Conservation (phyloP, 2,888 invertebrate genomes). For the Habroteleia sp. region DNA sequence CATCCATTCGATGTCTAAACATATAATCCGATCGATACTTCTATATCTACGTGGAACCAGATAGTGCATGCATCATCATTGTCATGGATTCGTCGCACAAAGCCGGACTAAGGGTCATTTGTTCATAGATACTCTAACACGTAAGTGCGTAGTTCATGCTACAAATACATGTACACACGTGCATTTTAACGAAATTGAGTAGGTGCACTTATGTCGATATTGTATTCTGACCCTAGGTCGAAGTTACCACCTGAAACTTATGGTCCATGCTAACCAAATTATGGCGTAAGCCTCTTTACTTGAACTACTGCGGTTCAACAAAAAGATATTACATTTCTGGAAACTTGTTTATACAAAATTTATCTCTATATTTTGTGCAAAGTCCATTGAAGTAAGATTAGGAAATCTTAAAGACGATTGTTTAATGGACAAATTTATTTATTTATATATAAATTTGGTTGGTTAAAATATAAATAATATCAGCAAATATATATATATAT, state of each 20-base stretch:
- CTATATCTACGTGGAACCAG: constrained; percentile 54
- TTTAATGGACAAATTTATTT: no score
- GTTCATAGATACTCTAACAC: constrained; percentile 61
- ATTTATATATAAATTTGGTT: no score
- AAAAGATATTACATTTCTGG: constrained; percentile 1
- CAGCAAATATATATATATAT: no score
- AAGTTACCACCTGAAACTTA: constrained; percentile 52
- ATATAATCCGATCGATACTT: constrained; percentile 42
- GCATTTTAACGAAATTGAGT: constrained; percentile 50
- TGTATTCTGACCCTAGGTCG: constrained; percentile 40
- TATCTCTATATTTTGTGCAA: no score
- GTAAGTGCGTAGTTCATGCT: constrained; percentile 36
- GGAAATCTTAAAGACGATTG: no score
- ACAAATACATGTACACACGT: constrained; percentile 36
- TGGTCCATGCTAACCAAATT: constrained; percentile 57
- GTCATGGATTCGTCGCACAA: constrained; percentile 52
- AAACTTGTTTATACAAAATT: background rate
- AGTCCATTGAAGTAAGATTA: no score
- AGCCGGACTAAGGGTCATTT: constrained; percentile 71
- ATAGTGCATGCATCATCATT: constrained; percentile 51
- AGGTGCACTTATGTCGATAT: constrained; percentile 50
- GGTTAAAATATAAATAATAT: no score
- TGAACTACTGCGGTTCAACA: background rate
- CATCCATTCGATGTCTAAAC: constrained; percentile 35
- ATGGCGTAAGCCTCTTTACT: constrained; percentile 48